Base-by-base conservation (phyloP, 2,888 invertebrate species). In the Drosophila paracracens region DNA sequence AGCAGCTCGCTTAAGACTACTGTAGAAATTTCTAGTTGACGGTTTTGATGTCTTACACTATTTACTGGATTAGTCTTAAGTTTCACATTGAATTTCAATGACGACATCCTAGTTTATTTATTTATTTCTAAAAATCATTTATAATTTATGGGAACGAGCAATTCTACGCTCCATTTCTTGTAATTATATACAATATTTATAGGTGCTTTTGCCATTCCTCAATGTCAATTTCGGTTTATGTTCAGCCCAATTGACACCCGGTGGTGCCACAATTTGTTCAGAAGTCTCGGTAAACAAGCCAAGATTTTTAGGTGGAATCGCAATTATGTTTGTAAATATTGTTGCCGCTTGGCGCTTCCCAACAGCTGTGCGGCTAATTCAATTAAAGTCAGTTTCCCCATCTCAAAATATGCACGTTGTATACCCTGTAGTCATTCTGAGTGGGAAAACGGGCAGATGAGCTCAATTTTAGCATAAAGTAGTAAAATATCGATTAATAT, bases 191-290 rank as follows among this genome's bases (percentile, higher is more conserved):
- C 7, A 46, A 46, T 7, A 3, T 21, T 0, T 13, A 4, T 13
- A 11, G 18, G 4, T 40, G 38, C n/a, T 66, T 33, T 13, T 38
- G 21, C 27, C 21, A 48, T 50, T 21, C 46, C 21, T 1, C 7
- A 46, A 31, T 66, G 51, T 54, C 59, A 35, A 80, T 60, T 86
- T 79, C 71, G 68, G 43, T 46, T 48, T 62, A 74, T 77, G 51
- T 58, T 63, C 27, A 27, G 50, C 57, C 57, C 64, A 82, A 77
- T 83, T 86, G 70, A 74, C 82, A 83, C 79, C 81, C 71, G 76
- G 53, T 58, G 76, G 53, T 58, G 64, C 57, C 62, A 18, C 65
- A 72, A 74, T 76, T 83, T 81, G 79, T 57, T 82, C 67, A 72
- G 71, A 70, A 68, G 50, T 46, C 27, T 13, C 21, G 43, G 48